These are phyloP conservation scores for Temnothorax unifasciatus DNA, from an alignment of 2,888 invertebrate species.

Conservation along the genomic window DNA sequence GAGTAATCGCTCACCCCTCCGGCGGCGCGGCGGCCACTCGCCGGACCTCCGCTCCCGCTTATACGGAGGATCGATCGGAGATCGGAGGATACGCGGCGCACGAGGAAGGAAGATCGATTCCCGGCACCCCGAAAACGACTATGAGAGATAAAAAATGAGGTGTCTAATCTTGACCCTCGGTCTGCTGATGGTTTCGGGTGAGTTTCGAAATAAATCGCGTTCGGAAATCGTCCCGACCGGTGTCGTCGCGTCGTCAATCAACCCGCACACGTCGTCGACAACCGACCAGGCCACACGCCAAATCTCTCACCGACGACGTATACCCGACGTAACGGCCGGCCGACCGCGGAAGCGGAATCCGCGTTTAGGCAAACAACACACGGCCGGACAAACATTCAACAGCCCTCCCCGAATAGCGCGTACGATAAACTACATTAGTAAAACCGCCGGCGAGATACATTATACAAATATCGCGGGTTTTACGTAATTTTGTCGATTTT, in stretches of 20 bases:
- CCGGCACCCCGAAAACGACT: conserved; percentile 65
- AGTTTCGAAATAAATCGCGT: conserved; percentile 70
- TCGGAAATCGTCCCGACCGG: background rate
- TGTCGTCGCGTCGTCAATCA: conserved; percentile 16
- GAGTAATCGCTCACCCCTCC: background rate
- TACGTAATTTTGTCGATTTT: background rate
- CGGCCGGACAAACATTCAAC: background rate
- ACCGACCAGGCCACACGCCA: conserved; percentile 18
- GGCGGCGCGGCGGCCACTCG: too few species aligned
- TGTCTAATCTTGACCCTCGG: conserved; percentile 83
- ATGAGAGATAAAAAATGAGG: conserved; percentile 82
- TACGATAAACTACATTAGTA: background rate
- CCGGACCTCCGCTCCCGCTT: background rate
- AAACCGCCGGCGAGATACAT: background rate
- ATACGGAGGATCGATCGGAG: conserved; percentile 1
- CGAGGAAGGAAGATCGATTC: conserved; percentile 39
- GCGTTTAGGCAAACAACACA: background rate
- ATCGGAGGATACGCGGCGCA: conserved; percentile 22
- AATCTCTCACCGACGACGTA: background rate
- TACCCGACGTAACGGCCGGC: background rate
- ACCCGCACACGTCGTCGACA: background rate
- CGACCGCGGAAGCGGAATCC: background rate
- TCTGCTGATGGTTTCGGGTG: conserved; percentile 84
- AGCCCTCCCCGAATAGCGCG: background rate
- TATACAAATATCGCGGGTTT: background rate